Evolutionary conservation across 92 coral and sea anemone species (phyloP).

Genomic region (Zoanthus solanderi): DNA sequence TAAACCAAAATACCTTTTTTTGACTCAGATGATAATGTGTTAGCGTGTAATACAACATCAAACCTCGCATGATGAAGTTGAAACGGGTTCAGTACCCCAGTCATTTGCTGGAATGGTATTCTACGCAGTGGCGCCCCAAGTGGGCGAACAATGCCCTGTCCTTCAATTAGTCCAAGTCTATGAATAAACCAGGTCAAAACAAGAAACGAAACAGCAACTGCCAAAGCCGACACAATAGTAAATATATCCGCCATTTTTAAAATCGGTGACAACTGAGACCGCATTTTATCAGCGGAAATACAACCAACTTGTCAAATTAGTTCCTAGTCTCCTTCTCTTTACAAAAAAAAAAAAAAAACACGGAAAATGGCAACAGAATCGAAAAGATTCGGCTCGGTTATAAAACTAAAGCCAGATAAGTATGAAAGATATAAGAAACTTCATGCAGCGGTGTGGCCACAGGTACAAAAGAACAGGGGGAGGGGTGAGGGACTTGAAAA

Average conservation of each 20-base stretch:
- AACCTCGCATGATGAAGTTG: constrained; percentile 37
- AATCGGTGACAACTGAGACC: constrained; percentile 40
- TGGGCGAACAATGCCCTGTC: constrained; percentile 69
- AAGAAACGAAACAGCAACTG: constrained; percentile 72
- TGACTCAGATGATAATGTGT: neutral
- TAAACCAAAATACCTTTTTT: neutral
- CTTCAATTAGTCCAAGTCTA: constrained; percentile 79
- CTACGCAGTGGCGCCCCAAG: constrained; percentile 64
- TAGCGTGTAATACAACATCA: neutral
- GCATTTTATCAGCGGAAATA: constrained; percentile 18
- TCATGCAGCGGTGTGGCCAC: constrained; percentile 91
- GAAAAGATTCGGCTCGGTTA: constrained; percentile 82
- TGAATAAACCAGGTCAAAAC: constrained; percentile 74
- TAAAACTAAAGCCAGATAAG: constrained; percentile 82
- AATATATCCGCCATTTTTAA: constrained; percentile 83
- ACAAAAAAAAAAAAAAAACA: neutral
- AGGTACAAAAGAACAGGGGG: constrained; percentile 46
- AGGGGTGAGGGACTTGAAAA: too few relatives aligned
- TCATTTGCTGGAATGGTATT: constrained; percentile 74
- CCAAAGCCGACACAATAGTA: constrained; percentile 67
- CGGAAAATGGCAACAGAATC: constrained; percentile 47
- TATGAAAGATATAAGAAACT: constrained; percentile 83
- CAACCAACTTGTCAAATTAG: neutral
- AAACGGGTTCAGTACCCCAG: constrained; percentile 90
- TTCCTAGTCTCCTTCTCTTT: neutral